These are phyloP conservation scores for Poecilia gillii DNA, from an alignment of 2,797 vertebrate species.

Conservation along the genomic window DNA sequence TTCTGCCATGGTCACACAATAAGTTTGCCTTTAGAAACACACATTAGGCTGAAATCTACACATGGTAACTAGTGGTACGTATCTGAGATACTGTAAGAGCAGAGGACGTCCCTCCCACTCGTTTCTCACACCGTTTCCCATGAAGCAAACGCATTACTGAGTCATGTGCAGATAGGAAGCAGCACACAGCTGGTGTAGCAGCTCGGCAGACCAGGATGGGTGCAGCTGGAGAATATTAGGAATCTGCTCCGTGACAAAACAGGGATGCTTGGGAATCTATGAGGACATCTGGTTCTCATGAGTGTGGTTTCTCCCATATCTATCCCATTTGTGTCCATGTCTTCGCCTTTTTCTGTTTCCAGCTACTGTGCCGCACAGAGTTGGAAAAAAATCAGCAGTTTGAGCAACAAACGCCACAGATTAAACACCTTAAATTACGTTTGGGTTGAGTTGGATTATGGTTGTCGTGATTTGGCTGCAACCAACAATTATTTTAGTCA, in stretches of 20 bases:
- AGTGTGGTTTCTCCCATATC: slow-evolving; percentile 53
- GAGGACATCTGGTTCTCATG: slow-evolving; percentile 76
- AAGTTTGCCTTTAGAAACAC: not conserved
- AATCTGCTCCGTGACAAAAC: slow-evolving; percentile 46
- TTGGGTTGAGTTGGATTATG: not conserved
- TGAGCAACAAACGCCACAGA: slow-evolving; percentile 24
- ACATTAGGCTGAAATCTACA: slow-evolving; percentile 10
- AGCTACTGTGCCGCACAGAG: slow-evolving; percentile 49
- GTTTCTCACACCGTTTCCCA: slow-evolving; percentile 41
- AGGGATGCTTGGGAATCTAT: slow-evolving; percentile 58
- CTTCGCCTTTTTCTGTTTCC: not conserved
- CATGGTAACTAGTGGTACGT: not conserved
- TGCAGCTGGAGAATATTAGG: slow-evolving; percentile 37
- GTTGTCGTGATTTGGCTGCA: too few species aligned
- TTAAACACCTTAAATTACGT: not conserved
- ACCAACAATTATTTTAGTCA: too few species aligned
- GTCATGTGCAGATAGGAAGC: slow-evolving; percentile 30
- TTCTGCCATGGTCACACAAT: slow-evolving; percentile 20
- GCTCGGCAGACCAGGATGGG: slow-evolving; percentile 34
- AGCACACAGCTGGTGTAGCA: slow-evolving; percentile 49
- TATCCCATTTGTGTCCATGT: slow-evolving; percentile 6
- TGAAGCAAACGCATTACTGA: not conserved
- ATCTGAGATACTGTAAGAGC: not conserved
- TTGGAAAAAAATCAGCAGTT: slow-evolving; percentile 22
- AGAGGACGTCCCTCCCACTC: slow-evolving; percentile 23